phyloP scores from a whole-genome alignment of 2,888 invertebrate genomes.

The Lacanobia oleracea region DNA sequence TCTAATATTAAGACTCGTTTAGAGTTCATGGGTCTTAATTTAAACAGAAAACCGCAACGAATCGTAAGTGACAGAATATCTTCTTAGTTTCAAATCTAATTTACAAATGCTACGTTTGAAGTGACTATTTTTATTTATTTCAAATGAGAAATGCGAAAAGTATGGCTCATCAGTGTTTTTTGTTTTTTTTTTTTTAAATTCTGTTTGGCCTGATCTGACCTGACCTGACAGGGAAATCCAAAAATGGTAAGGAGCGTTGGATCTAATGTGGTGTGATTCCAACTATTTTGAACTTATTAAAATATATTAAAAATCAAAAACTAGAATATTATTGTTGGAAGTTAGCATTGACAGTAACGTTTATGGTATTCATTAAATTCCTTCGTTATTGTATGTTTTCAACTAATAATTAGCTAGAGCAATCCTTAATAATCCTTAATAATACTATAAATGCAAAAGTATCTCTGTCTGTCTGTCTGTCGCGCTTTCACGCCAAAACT shows the following conservation, averaged over 20 bases:
- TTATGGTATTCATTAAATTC: too few relatives aligned
- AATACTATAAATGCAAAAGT: too few relatives aligned
- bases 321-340: too few relatives aligned
- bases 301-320: too few relatives aligned
- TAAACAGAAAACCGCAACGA: constrained; percentile 57
- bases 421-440: too few relatives aligned
- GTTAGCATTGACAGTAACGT: too few relatives aligned
- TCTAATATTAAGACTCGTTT: constrained; percentile 36
- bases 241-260: background rate
- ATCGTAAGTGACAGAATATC: constrained; percentile 62
- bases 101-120: constrained; percentile 41
- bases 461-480: too few relatives aligned
- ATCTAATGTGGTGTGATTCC: background rate
- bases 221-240: background rate
- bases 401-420: too few relatives aligned
- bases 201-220: background rate
- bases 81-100: constrained; percentile 38
- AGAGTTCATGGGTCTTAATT: constrained; percentile 55
- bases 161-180: background rate
- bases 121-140: constrained; percentile 27
- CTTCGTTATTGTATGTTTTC: too few relatives aligned
- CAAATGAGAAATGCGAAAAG: constrained; percentile 3
- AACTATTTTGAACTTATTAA: too few relatives aligned
- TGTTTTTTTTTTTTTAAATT: background rate
- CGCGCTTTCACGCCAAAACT: too few relatives aligned